phyloP scores from a whole-genome alignment of 2,888 invertebrate genomes.

The Stenoptilia bipunctidactyla region DNA sequence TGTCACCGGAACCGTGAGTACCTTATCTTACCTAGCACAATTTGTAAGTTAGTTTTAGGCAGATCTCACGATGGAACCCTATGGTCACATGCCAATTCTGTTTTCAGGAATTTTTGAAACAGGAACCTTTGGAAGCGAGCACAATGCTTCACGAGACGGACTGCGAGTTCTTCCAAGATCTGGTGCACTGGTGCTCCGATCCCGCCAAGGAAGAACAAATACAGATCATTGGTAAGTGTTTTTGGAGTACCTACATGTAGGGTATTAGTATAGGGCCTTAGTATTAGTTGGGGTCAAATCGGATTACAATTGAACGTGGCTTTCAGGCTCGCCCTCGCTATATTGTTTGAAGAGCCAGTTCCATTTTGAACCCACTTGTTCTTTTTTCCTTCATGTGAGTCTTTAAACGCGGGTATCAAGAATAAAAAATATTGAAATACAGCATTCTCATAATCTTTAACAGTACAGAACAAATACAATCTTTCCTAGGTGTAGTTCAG shows the following conservation, averaged over 20 bases:
- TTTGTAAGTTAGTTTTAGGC: constrained; percentile 23
- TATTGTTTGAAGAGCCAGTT: no score
- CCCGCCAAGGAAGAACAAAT: constrained; percentile 60
- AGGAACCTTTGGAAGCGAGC: constrained; percentile 51
- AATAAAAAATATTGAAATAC: no score
- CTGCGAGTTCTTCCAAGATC: constrained; percentile 80
- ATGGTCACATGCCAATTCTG: constrained; percentile 26
- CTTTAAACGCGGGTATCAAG: no score
- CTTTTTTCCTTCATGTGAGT: no score
- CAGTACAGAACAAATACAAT: no score
- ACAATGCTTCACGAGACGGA: constrained; percentile 62
- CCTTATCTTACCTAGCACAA: not conserved
- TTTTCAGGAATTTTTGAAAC: constrained; percentile 55
- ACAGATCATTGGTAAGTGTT: constrained; percentile 56
- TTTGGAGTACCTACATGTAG: not conserved
- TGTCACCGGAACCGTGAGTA: constrained; percentile 45
- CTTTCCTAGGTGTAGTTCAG: no score
- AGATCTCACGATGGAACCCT: constrained; percentile 14
- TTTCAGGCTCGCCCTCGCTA: no score
- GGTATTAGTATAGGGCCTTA: not conserved
- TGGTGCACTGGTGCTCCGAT: constrained; percentile 72
- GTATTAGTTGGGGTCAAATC: not conserved
- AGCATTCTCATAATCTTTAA: no score
- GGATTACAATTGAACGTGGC: no score
- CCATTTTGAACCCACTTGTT: no score